phyloP scores from a whole-genome alignment of 2,888 invertebrate species.

The Gisinianus flammeolus region DNA sequence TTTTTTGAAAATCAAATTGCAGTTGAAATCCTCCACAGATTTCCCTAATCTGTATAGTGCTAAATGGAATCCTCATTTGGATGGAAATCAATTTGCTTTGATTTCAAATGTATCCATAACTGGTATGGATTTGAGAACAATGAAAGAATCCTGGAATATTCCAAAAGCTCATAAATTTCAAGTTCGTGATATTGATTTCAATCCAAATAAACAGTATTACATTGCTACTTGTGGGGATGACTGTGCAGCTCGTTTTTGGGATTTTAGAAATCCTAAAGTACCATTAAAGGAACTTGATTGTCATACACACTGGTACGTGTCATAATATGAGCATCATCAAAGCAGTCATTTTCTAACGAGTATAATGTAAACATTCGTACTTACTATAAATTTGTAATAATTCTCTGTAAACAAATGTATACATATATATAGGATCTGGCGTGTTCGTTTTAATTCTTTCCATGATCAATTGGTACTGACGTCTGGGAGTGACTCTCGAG shows the following conservation, averaged over 20 bases:
- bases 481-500: conserved; percentile 92
- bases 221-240: conserved; percentile 95
- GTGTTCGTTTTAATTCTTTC: conserved; percentile 91
- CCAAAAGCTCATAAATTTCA: conserved; percentile 75
- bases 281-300: conserved; percentile 81
- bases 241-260: conserved; percentile 94
- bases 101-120: conserved; percentile 83
- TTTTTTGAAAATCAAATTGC: background rate
- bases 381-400: no score
- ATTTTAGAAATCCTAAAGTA: conserved; percentile 79
- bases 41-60: conserved; percentile 63
- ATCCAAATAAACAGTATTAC: conserved; percentile 96
- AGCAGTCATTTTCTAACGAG: conserved; percentile 8
- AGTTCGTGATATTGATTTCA: conserved; percentile 88
- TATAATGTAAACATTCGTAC: no score
- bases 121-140: conserved; percentile 83
- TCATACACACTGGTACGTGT: conserved; percentile 80
- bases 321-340: no score
- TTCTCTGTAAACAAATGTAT: background rate
- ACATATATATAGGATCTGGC: conserved; percentile 76
- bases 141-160: conserved; percentile 80
- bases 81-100: conserved; percentile 82
- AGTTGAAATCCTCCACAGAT: conserved; percentile 21
- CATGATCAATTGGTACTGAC: conserved; percentile 95
- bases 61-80: conserved; percentile 96